These are phyloP conservation scores for Monoplex corrugatus DNA, from an alignment of 2,888 invertebrate genomes.

Conservation along the genomic window DNA sequence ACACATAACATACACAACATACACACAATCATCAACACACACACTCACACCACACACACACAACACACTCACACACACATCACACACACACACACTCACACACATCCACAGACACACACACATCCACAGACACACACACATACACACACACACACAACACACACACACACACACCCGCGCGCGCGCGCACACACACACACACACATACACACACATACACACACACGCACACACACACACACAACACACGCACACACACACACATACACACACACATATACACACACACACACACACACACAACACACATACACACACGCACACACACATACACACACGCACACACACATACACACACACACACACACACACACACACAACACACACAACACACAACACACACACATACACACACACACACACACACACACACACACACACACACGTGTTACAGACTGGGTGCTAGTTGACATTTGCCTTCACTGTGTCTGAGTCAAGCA, in stretches of 20 bases:
- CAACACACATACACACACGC: no score
- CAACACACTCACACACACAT: not conserved
- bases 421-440: no score
- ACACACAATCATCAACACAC: not conserved
- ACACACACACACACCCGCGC: conserved; percentile 25
- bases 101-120: not conserved
- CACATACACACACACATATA: conserved; percentile 6
- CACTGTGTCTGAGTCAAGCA: no score
- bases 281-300: not conserved
- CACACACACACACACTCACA: not conserved
- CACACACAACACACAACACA: no score
- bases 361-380: no score
- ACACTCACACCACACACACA: conserved; percentile 22
- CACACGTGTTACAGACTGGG: no score
- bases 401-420: no score
- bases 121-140: not conserved
- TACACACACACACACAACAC: conserved; percentile 30
- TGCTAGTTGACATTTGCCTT: no score
- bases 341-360: no score
- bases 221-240: not conserved
- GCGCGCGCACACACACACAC: conserved; percentile 22
- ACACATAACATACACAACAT: not conserved
- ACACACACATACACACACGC: no score
- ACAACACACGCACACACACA: not conserved
- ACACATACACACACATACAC: conserved; percentile 28